These are phyloP conservation scores for Pachymerium ferrugineum DNA, from an alignment of 2,888 invertebrate genomes.

Conservation along the genomic window DNA sequence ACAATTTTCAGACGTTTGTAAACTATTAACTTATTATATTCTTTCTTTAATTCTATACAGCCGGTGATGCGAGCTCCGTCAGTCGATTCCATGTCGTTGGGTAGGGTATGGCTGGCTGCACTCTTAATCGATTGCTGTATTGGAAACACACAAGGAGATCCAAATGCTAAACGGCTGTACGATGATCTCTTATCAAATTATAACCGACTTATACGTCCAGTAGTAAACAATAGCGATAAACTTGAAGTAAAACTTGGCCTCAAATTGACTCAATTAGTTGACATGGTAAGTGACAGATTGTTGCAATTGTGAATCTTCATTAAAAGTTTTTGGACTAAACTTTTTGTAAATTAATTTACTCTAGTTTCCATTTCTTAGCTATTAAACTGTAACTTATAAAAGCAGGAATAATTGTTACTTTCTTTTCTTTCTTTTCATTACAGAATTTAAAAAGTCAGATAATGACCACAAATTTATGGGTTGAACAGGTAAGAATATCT, in stretches of 20 bases:
- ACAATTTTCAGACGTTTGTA: no score
- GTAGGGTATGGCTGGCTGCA: not conserved
- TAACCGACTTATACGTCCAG: slow-evolving; percentile 89
- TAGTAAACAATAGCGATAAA: slow-evolving; percentile 85
- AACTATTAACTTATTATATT: no score
- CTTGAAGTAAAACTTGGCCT: slow-evolving; percentile 85
- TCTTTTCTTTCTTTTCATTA: no score
- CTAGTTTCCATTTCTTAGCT: no score
- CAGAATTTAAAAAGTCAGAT: slow-evolving; percentile 98
- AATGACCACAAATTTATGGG: slow-evolving; percentile 97
- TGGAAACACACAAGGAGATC: slow-evolving; percentile 51
- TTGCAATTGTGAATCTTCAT: not conserved
- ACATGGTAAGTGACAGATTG: slow-evolving; percentile 50
- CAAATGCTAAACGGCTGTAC: slow-evolving; percentile 89
- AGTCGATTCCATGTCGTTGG: not conserved
- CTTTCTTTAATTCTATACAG: not conserved
- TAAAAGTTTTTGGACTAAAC: not conserved
- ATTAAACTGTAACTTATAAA: no score
- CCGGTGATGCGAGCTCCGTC: not conserved
- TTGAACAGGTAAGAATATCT: slow-evolving; percentile 74
- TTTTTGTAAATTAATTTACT: no score
- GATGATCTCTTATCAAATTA: slow-evolving; percentile 94
- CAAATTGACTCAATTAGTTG: slow-evolving; percentile 75
- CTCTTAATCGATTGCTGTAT: not conserved
- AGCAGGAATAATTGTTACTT: no score